A percentile compares a stretch with the other conserved stretches of the same genome.
Evolutionary conservation across 1,140 invertebrate species (phyloP).

Genomic region (Brachionus koreanus): DNA sequence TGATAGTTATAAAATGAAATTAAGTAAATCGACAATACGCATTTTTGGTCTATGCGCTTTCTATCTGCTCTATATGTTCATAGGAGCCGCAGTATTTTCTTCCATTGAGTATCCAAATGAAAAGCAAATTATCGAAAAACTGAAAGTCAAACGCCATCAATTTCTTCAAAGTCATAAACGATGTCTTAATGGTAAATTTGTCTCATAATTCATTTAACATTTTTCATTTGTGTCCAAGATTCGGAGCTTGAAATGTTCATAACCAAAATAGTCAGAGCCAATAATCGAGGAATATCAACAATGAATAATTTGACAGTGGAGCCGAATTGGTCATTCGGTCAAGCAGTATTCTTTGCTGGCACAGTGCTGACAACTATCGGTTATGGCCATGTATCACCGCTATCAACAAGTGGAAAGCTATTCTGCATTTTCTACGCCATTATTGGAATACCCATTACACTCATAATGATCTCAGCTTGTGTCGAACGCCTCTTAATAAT

Average conservation of each 20-base stretch:
- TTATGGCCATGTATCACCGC: slow-evolving; percentile 57
- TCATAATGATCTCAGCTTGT: slow-evolving; percentile 97
- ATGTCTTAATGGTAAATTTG: slow-evolving; percentile 64
- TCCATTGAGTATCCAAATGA: slow-evolving; percentile 36
- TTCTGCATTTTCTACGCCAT: slow-evolving; percentile 59
- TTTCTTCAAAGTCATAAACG: slow-evolving; percentile 64
- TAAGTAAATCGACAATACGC: slow-evolving; percentile 13
- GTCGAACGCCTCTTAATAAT: slow-evolving; percentile 84
- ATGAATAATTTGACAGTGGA: slow-evolving; percentile 68
- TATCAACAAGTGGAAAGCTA: slow-evolving; percentile 53
- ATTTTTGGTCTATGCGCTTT: background rate
- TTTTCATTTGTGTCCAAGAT: slow-evolving; percentile 60
- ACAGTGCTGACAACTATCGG: slow-evolving; percentile 97
- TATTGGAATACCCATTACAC: slow-evolving; percentile 70
- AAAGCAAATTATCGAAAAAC: slow-evolving; percentile 60
- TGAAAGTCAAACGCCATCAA: slow-evolving; percentile 61
- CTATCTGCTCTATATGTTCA: slow-evolving; percentile 26
- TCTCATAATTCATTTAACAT: background rate
- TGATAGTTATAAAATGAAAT: background rate
- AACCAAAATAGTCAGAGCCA: slow-evolving; percentile 68
- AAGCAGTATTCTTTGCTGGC: slow-evolving; percentile 96
- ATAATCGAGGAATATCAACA: slow-evolving; percentile 72
- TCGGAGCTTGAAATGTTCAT: slow-evolving; percentile 71
- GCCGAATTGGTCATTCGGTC: slow-evolving; percentile 68
- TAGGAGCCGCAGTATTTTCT: slow-evolving; percentile 40